Conservation (phyloP, 1,140 invertebrate genomes). For the Apis cerana region DNA sequence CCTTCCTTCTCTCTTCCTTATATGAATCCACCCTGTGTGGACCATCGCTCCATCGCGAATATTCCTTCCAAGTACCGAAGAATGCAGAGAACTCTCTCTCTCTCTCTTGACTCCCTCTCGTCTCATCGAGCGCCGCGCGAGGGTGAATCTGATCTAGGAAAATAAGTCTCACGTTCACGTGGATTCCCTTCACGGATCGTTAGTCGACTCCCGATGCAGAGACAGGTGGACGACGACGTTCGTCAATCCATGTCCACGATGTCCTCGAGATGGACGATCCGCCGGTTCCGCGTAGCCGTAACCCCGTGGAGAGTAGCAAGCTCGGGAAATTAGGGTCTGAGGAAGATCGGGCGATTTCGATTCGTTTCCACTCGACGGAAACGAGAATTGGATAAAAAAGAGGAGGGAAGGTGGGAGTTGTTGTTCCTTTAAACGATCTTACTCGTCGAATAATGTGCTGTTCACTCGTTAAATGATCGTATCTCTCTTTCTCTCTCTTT, state of each 20-base stretch:
- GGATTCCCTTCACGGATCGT: constrained; percentile 18
- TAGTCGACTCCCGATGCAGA: background rate
- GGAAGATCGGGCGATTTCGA: constrained; percentile 45
- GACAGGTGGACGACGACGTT: background rate
- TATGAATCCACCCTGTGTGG: background rate
- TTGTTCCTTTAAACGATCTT: constrained; percentile 35
- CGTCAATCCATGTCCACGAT: constrained; percentile 23
- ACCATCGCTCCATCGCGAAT: background rate
- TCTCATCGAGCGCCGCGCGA: background rate
- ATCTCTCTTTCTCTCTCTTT: background rate
- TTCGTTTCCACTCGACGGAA: background rate
- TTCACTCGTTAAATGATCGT: constrained; percentile 14
- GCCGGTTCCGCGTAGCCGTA: constrained; percentile 16
- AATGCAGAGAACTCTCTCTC: background rate
- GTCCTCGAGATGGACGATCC: background rate
- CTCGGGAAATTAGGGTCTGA: constrained; percentile 25
- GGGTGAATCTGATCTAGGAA: constrained; percentile 23
- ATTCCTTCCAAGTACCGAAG: background rate
- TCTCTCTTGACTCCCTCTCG: too few species aligned
- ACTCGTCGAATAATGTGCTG: constrained; percentile 29
- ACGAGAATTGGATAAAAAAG: constrained; percentile 2
- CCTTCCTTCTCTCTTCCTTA: background rate
- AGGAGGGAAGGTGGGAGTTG: background rate
- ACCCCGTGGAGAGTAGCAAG: background rate
- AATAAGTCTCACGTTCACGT: constrained; percentile 11